These are phyloP conservation scores for Cheirogaleus medius DNA, from an alignment of 2,113 vertebrate genomes.

Conservation along the genomic window DNA sequence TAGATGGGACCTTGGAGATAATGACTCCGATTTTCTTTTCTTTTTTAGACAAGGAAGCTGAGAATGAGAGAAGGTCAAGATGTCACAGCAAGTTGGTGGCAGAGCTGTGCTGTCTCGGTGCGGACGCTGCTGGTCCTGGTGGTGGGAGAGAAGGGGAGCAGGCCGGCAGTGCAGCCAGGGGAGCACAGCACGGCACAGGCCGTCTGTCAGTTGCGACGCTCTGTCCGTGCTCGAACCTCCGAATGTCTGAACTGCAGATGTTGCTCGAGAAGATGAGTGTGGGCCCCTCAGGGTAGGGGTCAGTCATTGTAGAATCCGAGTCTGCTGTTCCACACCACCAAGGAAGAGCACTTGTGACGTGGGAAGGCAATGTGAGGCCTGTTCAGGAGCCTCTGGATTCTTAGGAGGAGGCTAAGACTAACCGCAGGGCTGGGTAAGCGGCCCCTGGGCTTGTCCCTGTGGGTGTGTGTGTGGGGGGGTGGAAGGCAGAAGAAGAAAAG, in stretches of 20 bases:
- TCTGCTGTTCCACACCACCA: accelerated
- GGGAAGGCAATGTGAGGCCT: accelerated
- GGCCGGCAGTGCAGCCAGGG: accelerated
- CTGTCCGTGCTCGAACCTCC: accelerated
- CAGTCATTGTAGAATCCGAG: accelerated
- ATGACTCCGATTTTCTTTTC: not conserved
- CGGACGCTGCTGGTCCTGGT: not conserved
- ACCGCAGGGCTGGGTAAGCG: not conserved
- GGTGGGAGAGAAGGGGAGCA: not conserved
- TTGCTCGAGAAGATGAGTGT: not conserved
- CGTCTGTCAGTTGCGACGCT: accelerated
- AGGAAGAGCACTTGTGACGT: not conserved
- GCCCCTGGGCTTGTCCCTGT: not conserved
- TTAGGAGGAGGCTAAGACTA: not conserved
- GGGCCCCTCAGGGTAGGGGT: not conserved
- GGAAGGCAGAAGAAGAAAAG: not conserved
- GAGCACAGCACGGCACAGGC: not conserved
- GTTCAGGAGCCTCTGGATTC: not conserved
- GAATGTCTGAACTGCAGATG: not conserved
- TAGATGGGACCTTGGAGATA: not conserved
- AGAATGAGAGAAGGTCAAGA: not conserved
- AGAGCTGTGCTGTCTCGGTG: not conserved
- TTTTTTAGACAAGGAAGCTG: not conserved
- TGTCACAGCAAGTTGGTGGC: not conserved
- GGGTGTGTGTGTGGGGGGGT: not conserved